These are phyloP conservation scores for Callionymus lyra DNA, from an alignment of 2,113 vertebrate genomes.

Conservation along the genomic window DNA sequence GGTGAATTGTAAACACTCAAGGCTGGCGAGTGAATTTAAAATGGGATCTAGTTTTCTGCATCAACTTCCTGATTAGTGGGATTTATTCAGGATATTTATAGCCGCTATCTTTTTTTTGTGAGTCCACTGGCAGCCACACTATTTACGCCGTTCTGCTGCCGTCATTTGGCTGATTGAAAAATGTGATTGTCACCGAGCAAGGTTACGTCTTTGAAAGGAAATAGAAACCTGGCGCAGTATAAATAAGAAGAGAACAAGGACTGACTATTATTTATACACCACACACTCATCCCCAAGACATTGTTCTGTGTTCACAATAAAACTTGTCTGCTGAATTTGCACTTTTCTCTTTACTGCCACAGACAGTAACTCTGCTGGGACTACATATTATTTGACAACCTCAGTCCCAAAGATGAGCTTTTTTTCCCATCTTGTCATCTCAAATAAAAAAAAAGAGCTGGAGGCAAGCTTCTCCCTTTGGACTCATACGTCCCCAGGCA, in stretches of 20 bases:
- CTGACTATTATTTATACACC: conserved; percentile 2
- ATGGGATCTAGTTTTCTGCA: conserved; percentile 38
- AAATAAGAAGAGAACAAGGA: not conserved
- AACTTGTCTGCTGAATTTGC: conserved; percentile 23
- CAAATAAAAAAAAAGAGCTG: conserved; percentile 27
- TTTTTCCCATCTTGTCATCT: conserved; percentile 19
- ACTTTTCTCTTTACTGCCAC: conserved; percentile 8
- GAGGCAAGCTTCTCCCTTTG: conserved; percentile 19
- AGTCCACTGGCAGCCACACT: conserved; percentile 28
- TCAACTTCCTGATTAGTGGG: conserved; percentile 39
- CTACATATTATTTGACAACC: conserved; percentile 35
- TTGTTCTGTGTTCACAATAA: conserved; percentile 21
- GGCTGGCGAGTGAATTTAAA: conserved; percentile 45
- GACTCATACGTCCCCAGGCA: conserved; percentile 42
- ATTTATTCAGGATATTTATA: conserved; percentile 55
- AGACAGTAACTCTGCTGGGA: conserved; percentile 8
- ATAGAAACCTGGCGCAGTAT: conserved; percentile 19
- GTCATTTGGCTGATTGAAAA: conserved; percentile 33
- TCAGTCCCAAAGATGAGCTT: conserved; percentile 23
- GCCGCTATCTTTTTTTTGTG: conserved; percentile 24
- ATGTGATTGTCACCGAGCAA: conserved; percentile 19
- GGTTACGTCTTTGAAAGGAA: conserved; percentile 18
- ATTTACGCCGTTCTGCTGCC: conserved; percentile 43
- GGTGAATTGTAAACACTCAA: conserved; percentile 47
- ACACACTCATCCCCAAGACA: conserved; percentile 1